Evolutionary conservation across 2,797 vertebrate species (phyloP).

Genomic region (Caiman crocodilus): DNA sequence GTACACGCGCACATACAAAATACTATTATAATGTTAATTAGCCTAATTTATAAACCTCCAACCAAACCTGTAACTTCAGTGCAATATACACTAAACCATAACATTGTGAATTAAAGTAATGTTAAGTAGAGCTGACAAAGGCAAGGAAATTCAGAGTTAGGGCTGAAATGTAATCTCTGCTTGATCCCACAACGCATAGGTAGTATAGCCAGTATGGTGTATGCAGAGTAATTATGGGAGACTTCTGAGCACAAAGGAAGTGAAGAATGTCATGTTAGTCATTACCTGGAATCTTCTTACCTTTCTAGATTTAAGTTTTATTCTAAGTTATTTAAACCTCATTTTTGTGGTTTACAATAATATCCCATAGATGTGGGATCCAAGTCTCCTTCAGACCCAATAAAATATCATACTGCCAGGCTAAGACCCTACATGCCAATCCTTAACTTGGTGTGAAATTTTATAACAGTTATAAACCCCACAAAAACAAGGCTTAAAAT

Average conservation of each 20-base stretch:
- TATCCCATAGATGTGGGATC: conserved; percentile 75
- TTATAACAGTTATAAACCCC: conserved; percentile 83
- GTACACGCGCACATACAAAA: neutral
- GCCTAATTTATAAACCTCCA: conserved; percentile 78
- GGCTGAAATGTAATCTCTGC: accelerated
- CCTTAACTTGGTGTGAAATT: conserved; percentile 80
- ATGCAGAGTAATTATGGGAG: neutral
- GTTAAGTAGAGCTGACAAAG: conserved; percentile 33
- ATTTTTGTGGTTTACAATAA: conserved; percentile 79
- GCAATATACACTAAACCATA: conserved; percentile 63
- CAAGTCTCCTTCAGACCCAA: conserved; percentile 80
- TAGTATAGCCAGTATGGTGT: neutral
- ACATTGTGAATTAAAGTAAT: conserved; percentile 66
- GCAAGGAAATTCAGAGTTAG: conserved; percentile 2
- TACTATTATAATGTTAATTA: conserved; percentile 75
- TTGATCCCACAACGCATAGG: neutral
- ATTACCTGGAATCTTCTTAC: conserved; percentile 1
- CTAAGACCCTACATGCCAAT: conserved; percentile 74
- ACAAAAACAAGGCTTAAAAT: conserved; percentile 79
- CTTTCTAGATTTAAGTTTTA: conserved; percentile 66
- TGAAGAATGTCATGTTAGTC: conserved; percentile 25
- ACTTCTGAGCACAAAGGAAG: neutral
- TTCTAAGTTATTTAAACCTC: conserved; percentile 74
- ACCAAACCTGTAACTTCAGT: conserved; percentile 62
- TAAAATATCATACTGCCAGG: conserved; percentile 77